Percentiles rank a stretch among this genome's conserved stretches.
phyloP scores from a whole-genome alignment of 2,888 invertebrate species.

The Catonia carolina region DNA sequence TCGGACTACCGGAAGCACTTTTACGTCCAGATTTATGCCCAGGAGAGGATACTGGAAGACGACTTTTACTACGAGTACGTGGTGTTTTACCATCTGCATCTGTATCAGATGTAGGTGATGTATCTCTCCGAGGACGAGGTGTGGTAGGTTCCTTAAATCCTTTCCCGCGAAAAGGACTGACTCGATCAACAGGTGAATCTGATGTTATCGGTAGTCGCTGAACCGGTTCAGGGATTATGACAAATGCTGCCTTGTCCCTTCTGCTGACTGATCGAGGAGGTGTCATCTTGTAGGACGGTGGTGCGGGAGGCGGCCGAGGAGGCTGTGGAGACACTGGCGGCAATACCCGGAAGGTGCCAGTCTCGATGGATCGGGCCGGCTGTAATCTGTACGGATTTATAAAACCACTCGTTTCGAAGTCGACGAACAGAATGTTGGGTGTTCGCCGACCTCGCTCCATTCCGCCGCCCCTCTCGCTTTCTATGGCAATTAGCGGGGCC shows the following conservation, averaged over 20 bases:
- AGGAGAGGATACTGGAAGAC: constrained; percentile 42
- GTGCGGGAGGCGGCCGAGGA: constrained; percentile 33
- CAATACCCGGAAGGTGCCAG: constrained; percentile 31
- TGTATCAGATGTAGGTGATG: constrained; percentile 44
- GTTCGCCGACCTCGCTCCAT: constrained; percentile 14
- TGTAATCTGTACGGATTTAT: constrained; percentile 17
- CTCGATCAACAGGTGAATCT: constrained; percentile 44
- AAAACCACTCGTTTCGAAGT: constrained; percentile 7
- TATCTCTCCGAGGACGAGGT: constrained; percentile 48
- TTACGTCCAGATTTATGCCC: constrained; percentile 12
- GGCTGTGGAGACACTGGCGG: constrained; percentile 31
- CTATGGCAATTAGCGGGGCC: constrained; percentile 11
- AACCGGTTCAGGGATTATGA: constrained; percentile 56
- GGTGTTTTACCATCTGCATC: constrained; percentile 13
- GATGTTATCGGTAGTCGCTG: constrained; percentile 41
- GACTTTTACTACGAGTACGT: constrained; percentile 42
- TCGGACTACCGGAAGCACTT: constrained; percentile 13
- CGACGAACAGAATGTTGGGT: constrained; percentile 13
- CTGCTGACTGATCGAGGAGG: constrained; percentile 30
- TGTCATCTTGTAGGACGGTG: constrained; percentile 30
- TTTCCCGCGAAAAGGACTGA: constrained; percentile 56
- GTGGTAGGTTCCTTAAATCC: constrained; percentile 47
- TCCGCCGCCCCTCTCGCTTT: constrained; percentile 11
- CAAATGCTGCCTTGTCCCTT: constrained; percentile 50
- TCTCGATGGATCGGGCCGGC: constrained; percentile 16